phyloP scores from a whole-genome alignment of 2,113 vertebrate species.

The Spheniscus mendiculus region DNA sequence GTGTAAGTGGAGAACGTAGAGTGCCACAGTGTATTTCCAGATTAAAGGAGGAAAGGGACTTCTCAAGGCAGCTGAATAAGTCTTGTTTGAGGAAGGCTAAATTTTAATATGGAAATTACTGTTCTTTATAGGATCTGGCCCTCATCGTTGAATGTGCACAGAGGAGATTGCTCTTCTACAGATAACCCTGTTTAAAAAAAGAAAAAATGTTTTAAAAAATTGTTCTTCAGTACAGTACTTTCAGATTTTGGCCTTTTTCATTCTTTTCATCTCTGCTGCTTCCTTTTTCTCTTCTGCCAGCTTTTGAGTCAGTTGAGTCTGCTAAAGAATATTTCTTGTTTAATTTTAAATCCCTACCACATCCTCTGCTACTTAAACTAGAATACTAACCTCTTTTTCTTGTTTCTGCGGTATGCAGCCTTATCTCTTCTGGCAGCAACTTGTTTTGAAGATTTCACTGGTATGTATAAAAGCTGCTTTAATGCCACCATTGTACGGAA shows the following conservation, averaged over 20 bases:
- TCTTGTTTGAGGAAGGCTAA: not conserved
- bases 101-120: not conserved
- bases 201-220: not conserved
- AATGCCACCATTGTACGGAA: not conserved
- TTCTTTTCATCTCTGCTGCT: not conserved
- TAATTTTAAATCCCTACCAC: not conserved
- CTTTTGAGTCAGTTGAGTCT: not conserved
- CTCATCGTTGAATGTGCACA: not conserved
- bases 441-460: not conserved
- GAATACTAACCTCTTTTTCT: not conserved
- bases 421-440: not conserved
- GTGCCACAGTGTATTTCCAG: fast-evolving
- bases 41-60: not conserved
- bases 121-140: not conserved
- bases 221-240: not conserved
- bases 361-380: conserved; percentile 7
- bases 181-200: not conserved
- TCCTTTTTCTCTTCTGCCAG: not conserved
- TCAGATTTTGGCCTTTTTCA: not conserved
- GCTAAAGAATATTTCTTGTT: not conserved
- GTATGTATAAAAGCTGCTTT: not conserved
- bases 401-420: not conserved
- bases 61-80: not conserved
- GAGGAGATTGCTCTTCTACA: not conserved
- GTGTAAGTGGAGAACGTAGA: not conserved